phyloP scores from a whole-genome alignment of 2,113 vertebrate species.

The human (Homo sapiens) region GRCh38 chr3:16411501-16412000 shows the following conservation, averaged over 20 bases:
- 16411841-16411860: neutral
- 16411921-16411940: neutral
- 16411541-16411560: neutral
- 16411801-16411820: neutral
- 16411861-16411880: neutral
- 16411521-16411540: neutral
- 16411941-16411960: neutral
- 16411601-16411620: neutral
- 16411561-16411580: neutral
- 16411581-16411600: neutral
- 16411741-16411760: neutral
- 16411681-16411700: neutral
- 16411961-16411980: neutral
- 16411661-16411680: neutral
- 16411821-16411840: neutral
- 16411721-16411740: neutral
- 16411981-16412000: neutral
- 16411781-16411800: neutral
- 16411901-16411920: neutral
- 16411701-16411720: neutral
- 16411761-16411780: neutral
- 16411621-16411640: neutral
- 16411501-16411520: neutral
- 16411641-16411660: neutral
- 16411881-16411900: neutral